Evolutionary conservation across 92 coral and sea anemone species (phyloP), one percentile per base, ranked within the genome.

Genomic region (Chrysogorgia sp.): DNA sequence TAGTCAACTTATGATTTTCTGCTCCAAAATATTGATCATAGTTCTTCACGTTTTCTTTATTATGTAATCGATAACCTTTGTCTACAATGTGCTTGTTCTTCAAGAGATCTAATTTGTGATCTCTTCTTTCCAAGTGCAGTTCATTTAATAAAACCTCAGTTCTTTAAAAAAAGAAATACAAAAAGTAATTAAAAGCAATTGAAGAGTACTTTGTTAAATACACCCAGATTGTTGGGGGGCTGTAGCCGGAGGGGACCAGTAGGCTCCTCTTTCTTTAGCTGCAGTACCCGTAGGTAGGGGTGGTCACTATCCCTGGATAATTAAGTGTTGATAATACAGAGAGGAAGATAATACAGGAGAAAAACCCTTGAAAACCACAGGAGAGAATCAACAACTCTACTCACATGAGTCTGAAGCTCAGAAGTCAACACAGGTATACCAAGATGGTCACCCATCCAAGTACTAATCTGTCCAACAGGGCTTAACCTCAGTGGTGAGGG

Each of bases 81-180:
- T 25, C 37, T 17, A 56, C 7, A 31, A 24, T 48, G 45, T 55
- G n/a, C 13, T 26, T 65, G 79, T 72, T 56, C 63, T 72, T 72
- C 8, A 72, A 47, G 17, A 72, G 64, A 19, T 72, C 79, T 29
- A 72, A 23, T 34, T 55, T 72, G 52, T 72, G 49, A 14, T 55
- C 65, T 28, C 65, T 72, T 34, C 52, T 52, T 55, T 72, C 64
- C 50, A 56, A 28, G 47, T 72, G 79, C 33, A 72, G 65, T 19
- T 72, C 79, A 72, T 72, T 72, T 7, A 72, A 41, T 0, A 72
- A 52, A 21, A 53, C 30, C 58, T 72, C 79, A 52, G 79, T 72
- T 56, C 79, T 72, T n/a, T 7, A n/a, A n/a, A 17, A 43, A 43
- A 43, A 8, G 9, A 9, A 43, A 43, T 8, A 43, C 50, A 9